Conservation (phyloP, 2,888 invertebrate species). For the Adela reaumurella region DNA sequence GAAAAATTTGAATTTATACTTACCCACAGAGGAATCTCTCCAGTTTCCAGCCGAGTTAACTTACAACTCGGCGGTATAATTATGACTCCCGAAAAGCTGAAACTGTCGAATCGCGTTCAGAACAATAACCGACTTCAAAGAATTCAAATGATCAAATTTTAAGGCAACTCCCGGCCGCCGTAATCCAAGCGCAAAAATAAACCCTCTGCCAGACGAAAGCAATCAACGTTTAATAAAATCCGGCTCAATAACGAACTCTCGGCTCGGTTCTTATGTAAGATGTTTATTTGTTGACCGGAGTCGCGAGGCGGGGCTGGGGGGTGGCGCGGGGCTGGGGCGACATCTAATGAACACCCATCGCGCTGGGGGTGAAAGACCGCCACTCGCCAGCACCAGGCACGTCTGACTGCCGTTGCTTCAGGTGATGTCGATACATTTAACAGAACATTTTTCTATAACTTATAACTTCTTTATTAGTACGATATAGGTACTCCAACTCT, state of each 20-base stretch:
- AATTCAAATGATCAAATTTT: neutral
- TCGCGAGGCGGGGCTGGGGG: neutral
- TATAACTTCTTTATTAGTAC: too few relatives aligned
- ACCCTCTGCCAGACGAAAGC: neutral
- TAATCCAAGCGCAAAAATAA: neutral
- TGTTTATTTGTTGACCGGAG: neutral
- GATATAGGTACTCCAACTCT: too few relatives aligned
- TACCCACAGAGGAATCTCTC: too few relatives aligned
- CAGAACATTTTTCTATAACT: too few relatives aligned
- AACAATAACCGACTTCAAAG: neutral
- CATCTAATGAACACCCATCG: neutral
- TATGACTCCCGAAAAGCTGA: too few relatives aligned
- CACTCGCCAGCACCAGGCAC: too few relatives aligned
- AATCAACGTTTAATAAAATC: neutral
- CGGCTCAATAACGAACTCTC: neutral
- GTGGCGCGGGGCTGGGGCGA: neutral
- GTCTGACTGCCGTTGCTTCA: too few relatives aligned
- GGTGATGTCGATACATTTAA: too few relatives aligned
- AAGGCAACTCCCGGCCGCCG: neutral
- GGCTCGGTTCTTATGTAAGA: neutral
- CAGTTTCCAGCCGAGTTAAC: too few relatives aligned
- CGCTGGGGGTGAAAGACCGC: too few relatives aligned
- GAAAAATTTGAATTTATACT: too few relatives aligned
- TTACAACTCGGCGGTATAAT: too few relatives aligned
- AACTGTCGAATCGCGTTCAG: neutral